These are phyloP conservation scores for Pholis gunnellus DNA, from an alignment of 2,113 vertebrate species.

Conservation along the genomic window DNA sequence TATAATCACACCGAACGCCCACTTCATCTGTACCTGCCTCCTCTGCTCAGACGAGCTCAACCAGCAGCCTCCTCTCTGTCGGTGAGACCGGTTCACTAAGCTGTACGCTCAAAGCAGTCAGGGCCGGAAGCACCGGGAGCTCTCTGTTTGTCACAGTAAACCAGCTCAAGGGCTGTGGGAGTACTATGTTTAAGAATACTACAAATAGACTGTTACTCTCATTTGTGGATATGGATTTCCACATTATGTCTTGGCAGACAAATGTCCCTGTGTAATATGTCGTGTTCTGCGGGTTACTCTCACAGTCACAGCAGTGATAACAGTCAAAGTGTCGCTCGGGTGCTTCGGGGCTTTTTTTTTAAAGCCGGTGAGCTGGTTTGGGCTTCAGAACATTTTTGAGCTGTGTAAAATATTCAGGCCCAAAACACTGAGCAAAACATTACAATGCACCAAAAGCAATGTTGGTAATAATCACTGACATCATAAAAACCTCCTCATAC, in stretches of 20 bases:
- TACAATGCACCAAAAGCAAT: too few relatives aligned
- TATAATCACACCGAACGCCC: neutral
- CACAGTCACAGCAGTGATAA: too few relatives aligned
- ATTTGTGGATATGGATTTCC: neutral
- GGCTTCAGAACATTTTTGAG: too few relatives aligned
- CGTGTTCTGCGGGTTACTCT: too few relatives aligned
- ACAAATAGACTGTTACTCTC: neutral
- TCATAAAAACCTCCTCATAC: too few relatives aligned
- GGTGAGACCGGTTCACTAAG: slow-evolving; percentile 52
- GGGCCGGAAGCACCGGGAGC: slow-evolving; percentile 37
- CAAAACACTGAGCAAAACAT: too few relatives aligned
- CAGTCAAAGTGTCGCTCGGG: too few relatives aligned
- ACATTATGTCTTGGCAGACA: too few relatives aligned
- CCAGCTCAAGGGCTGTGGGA: slow-evolving; percentile 30
- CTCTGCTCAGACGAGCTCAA: slow-evolving; percentile 56
- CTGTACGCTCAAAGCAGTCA: slow-evolving; percentile 44
- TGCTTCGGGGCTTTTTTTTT: too few relatives aligned
- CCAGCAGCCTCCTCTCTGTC: slow-evolving; percentile 40
- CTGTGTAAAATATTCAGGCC: neutral
- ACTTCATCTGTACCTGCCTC: neutral
- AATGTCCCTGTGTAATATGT: too few relatives aligned
- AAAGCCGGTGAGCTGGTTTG: too few relatives aligned
- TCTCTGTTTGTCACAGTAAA: slow-evolving; percentile 54
- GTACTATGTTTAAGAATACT: neutral
- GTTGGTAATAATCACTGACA: too few relatives aligned